A percentile compares a stretch with the other conserved stretches of the same genome.
phyloP scores from a whole-genome alignment of 2,888 invertebrate species.

The Alentia gelatinosa region DNA sequence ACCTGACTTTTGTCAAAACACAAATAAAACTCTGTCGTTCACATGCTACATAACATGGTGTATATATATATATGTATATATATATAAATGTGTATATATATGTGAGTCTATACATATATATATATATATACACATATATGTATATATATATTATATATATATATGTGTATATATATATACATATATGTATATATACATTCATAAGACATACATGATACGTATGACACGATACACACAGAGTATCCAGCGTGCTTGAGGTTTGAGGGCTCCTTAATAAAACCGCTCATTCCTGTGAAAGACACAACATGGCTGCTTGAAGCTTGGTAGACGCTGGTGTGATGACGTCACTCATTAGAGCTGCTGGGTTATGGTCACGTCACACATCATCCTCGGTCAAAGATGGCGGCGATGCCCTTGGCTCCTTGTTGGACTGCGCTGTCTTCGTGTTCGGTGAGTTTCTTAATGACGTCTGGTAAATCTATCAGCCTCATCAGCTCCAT shows the following conservation, averaged over 20 bases:
- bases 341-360: slow-evolving; percentile 9
- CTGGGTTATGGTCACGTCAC: neutral
- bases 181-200: too few relatives aligned
- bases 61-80: too few relatives aligned
- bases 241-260: neutral
- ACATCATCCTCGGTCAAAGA: slow-evolving; percentile 66
- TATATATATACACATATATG: too few relatives aligned
- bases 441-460: slow-evolving; percentile 68
- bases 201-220: too few relatives aligned
- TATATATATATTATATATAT: too few relatives aligned
- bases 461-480: slow-evolving; percentile 69
- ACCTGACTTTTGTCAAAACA: too few relatives aligned
- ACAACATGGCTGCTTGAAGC: slow-evolving; percentile 35
- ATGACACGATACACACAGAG: too few relatives aligned
- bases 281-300: neutral
- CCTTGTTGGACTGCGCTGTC: slow-evolving; percentile 71
- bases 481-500: slow-evolving; percentile 71
- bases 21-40: too few relatives aligned
- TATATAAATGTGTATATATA: too few relatives aligned
- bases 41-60: too few relatives aligned
- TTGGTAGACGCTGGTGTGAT: neutral
- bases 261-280: neutral
- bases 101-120: too few relatives aligned
- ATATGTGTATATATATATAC: too few relatives aligned
- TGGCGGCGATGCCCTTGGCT: slow-evolving; percentile 67